A percentile compares a stretch with the other conserved stretches of the same genome.
Conservation (phyloP, 2,797 vertebrate species). For the Ctenochaetus hawaiiensis region DNA sequence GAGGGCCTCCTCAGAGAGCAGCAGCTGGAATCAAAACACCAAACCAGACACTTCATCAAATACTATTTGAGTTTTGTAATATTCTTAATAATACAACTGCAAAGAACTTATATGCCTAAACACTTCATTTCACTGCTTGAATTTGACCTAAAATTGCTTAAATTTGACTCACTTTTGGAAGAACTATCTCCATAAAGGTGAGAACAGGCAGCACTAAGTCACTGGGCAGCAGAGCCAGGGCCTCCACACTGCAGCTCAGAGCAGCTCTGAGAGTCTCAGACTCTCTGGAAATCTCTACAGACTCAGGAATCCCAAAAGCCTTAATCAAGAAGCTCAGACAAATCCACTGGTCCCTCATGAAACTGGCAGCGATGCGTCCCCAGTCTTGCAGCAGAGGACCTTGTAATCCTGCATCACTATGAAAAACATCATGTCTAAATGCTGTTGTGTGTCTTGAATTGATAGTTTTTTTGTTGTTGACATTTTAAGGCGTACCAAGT, state of each 20-base stretch:
- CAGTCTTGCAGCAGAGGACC: constrained; percentile 86
- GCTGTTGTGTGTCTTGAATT: neutral
- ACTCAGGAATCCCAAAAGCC: constrained; percentile 46
- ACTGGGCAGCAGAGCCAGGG: constrained; percentile 90
- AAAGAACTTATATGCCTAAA: neutral
- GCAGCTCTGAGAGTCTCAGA: constrained; percentile 77
- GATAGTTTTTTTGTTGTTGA: neutral
- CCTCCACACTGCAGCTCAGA: constrained; percentile 82
- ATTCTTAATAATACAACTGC: neutral
- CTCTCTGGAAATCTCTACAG: constrained; percentile 44
- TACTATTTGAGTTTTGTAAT: accelerated
- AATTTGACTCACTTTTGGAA: constrained; percentile 87
- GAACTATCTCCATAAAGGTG: constrained; percentile 86
- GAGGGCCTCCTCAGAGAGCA: constrained; percentile 81
- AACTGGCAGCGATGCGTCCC: constrained; percentile 89
- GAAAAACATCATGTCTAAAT: constrained; percentile 17
- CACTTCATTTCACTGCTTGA: neutral
- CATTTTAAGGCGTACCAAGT: neutral
- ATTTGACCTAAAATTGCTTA: neutral
- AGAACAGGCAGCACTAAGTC: constrained; percentile 90
- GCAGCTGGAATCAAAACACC: constrained; percentile 80
- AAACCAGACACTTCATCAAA: neutral
- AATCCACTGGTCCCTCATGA: constrained; percentile 91
- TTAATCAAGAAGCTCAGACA: constrained; percentile 88
- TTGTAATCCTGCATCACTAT: constrained; percentile 82